Percentiles rank a stretch among this genome's conserved stretches.
These are phyloP conservation scores for Callipepla squamata DNA, from an alignment of 2,113 vertebrate species.

Conservation along the genomic window DNA sequence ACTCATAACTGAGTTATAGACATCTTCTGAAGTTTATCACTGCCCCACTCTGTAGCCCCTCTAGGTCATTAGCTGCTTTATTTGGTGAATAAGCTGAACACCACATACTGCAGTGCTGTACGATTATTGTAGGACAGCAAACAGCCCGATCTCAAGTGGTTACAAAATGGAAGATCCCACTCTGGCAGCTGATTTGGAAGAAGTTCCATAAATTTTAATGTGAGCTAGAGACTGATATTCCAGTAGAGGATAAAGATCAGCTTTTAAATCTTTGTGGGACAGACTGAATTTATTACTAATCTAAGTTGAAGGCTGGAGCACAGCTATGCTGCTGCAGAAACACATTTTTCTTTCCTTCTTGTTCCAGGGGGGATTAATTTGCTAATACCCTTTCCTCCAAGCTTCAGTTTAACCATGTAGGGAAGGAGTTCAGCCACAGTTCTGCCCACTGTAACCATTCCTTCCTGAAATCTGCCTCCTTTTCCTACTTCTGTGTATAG, in stretches of 20 bases:
- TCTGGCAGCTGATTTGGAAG: neutral
- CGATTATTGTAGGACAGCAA: neutral
- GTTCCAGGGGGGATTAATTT: neutral
- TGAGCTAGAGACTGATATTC: neutral
- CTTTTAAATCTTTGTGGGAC: neutral
- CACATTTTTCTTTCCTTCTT: neutral
- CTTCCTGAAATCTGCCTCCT: neutral
- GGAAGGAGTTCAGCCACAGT: neutral
- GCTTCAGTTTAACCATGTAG: neutral
- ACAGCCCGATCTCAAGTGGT: neutral
- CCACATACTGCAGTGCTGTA: neutral
- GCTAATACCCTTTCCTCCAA: neutral
- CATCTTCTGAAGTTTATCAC: neutral
- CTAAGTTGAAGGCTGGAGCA: neutral
- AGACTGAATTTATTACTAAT: neutral
- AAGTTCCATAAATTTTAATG: neutral
- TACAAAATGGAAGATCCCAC: neutral
- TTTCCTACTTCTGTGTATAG: neutral
- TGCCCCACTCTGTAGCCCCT: neutral
- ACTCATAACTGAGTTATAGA: neutral
- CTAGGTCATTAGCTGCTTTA: neutral
- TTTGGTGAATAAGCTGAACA: neutral
- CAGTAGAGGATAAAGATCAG: neutral
- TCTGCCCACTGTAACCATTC: neutral
- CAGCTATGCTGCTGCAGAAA: neutral